Evolutionary conservation across 2,888 invertebrate species (phyloP), one percentile per base, ranked within the genome.

Genomic region (Gymnoscelis rufifasciata): DNA sequence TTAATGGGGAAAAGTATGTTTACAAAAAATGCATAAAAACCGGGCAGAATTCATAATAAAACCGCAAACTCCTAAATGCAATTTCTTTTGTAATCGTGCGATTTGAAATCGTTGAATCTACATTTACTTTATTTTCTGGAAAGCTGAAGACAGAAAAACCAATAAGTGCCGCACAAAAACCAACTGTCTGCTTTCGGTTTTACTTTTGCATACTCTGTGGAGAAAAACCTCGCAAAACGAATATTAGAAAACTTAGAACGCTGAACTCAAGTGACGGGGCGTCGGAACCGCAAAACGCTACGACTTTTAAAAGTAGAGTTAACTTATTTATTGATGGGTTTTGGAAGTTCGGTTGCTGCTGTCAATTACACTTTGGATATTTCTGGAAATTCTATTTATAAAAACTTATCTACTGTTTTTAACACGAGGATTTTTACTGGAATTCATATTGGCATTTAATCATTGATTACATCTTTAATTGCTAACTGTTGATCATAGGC

Each of bases 71-170:
- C 4, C 38, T 12, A 8, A 29, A 30, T 36, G 26, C 12, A 36
- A 37, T 48, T 43, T 37, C 8, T 27, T 48, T 43, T 30, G 31
- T 37, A 35, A 38, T 7, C n/a, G 30, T n/a, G 12, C 23, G n/a
- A 38, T 39, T 39, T 38, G 13, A 35, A 47, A 43, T 28, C 19
- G 23, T 4, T 12, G n/a, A 13, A 39, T 43, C 19, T 27, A 37
- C 36, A 31, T 39, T 27, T 15, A 11, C 11, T 33, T 23, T 41
- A 33, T 41, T 43, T 44, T 42, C 33, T 30, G 38, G 33, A 36
- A n/a, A 37, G 19, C 14, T 29, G 36, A 37, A 43, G 41, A 26
- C 24, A 30, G 39, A 38, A 44, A 48, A 44, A 44, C 44, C 48
- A 43, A 43, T 41, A 49, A 49, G 44, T 29, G 14, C 23, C 12